Base-by-base conservation (phyloP, 2,797 vertebrate species). In the Enteromius trimaculatus region DNA sequence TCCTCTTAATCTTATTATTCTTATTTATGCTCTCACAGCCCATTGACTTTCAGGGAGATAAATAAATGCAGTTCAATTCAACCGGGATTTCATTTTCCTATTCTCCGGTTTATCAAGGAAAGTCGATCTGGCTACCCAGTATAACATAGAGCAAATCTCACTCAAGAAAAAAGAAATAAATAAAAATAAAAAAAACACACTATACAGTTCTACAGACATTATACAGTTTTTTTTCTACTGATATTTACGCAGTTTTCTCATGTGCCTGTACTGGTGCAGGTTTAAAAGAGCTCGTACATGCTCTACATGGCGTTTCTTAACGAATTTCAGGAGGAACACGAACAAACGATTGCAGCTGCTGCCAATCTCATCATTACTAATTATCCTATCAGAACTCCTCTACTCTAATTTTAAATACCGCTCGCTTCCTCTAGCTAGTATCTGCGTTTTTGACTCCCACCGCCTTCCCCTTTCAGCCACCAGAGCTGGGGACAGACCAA, bases 1-100 rank as follows among this genome's bases (percentile, higher is more conserved):
- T 82, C 84, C 80, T 62, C 80, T 58, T 82, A 82, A 82, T 79
- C 80, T 31, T 79, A 79, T 79, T 85, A 79, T 79, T 86, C 69
- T 47, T 82, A 82, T 82, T 86, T 76, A 83, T 79, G 70, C 51
- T 26, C 39, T 69, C 76, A 86, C 64, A 79, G 69, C 26, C 80
- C 69, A 79, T 34, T 86, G 71, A 79, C 60, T 79, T 23, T 34
- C n/a, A 6, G 19, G n/a, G 49, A 86, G 75, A 79, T 75, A 86
- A 74, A 85, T 82, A 26, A 39, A 82, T 49, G 23, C 44, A 51
- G 47, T 31, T 19, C 70, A 74, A 9, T 72, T 64, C 29, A 62
- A 16, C 26, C 1, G 47, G 80, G 58, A 82, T 51, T 82, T 82
- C 1, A 42, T 66, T 75, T 53, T 76, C 60, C n/a, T 65, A 16